Base-by-base conservation (phyloP, 2,888 invertebrate species). In the Sclerodermus sp. region DNA sequence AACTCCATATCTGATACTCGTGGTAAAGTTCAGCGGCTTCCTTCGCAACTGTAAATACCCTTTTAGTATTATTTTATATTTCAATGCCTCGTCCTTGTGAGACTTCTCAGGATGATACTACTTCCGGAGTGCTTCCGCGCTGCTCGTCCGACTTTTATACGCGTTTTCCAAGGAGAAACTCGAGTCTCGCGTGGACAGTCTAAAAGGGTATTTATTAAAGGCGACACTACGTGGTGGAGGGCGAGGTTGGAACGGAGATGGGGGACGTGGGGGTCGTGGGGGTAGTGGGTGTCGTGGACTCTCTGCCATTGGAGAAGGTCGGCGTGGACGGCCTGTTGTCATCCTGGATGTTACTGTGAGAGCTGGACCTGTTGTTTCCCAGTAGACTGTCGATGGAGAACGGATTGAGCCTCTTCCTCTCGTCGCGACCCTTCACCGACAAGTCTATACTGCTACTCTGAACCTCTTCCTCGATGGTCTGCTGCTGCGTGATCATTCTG, bases 351-450 rank as follows among this genome's bases (percentile, higher is more conserved):
- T 59, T 52, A 9, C 59, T 60, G 1, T 68, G 66, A 13, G 67
- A 66, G 46, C 59, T 59, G 29, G 60, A 62, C 34, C 67, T 66
- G 42, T 73, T 69, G 54, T 77, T 77, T 2, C 77, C 77, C 71
- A 93, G 83, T 65, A 93, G 80, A 51, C 91, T 91, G 76, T 93
- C 93, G 85, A 93, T 93, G 81, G 92, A 92, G 82, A 93, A 93
- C 44, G 93, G 92, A 80, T 92, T 92, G 62, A 84, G 83, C 66
- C 86, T 78, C 82, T 86, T 81, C 83, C 86, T 75, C 84, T 84
- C 78, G 78, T 81, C 77, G 68, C 83, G 64, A 78, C 84, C 76
- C 77, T 84, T 81, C 6, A 78, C 76, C 1, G 77, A 77, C 18
- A 78, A 60, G 56, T 78, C 77, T 58, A 77, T 77, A 54, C 76